phyloP scores from a whole-genome alignment of 2,113 vertebrate genomes.

The Myotis davidii region DNA sequence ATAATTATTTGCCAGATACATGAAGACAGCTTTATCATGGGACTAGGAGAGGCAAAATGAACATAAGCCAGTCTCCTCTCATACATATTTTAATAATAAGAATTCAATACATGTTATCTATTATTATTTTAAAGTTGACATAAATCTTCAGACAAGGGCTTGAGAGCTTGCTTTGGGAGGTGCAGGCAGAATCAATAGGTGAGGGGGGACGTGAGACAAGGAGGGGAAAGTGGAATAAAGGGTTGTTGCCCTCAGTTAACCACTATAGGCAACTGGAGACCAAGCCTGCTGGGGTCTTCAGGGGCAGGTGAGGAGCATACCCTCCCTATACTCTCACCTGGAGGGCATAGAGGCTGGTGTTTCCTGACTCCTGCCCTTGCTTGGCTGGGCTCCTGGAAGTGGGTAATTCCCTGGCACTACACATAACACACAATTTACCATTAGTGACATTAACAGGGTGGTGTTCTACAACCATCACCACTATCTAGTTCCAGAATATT shows the following conservation, averaged over 20 bases:
- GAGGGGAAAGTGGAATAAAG: too few species aligned
- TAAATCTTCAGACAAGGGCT: conserved; percentile 37
- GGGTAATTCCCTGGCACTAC: rapidly evolving
- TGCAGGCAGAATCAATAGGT: neutral
- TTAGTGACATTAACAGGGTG: neutral
- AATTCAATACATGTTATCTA: neutral
- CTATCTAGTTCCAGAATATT: neutral
- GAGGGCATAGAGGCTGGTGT: neutral
- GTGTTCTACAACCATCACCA: neutral
- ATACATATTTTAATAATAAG: neutral
- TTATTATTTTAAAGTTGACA: neutral
- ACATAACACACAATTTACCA: neutral
- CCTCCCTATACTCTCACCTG: neutral
- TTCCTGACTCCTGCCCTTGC: neutral
- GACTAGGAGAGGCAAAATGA: neutral
- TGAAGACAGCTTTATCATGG: neutral
- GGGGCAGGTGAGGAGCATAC: rapidly evolving
- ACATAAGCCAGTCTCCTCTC: neutral
- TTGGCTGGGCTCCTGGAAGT: neutral
- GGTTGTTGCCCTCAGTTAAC: neutral
- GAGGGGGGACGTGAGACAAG: neutral
- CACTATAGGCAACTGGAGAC: too few species aligned
- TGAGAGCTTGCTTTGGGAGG: neutral
- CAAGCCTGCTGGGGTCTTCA: neutral
- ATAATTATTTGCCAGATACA: neutral